Conservation (phyloP, 2,113 vertebrate species). For the Falcunculus frontatus region DNA sequence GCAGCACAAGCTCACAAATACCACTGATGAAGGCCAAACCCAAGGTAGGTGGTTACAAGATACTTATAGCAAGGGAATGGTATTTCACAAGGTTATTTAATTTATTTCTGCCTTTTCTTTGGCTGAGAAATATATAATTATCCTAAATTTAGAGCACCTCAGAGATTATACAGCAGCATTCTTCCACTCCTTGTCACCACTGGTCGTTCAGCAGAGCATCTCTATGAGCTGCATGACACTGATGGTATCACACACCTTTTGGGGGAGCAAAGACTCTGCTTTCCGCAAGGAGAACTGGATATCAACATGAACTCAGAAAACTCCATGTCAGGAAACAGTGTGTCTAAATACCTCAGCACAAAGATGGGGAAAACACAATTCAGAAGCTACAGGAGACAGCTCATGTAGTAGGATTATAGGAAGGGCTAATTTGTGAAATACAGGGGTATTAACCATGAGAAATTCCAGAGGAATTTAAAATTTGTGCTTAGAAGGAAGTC, state of each 20-base stretch:
- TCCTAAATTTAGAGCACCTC: background rate
- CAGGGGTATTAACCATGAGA: background rate
- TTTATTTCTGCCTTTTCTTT: background rate
- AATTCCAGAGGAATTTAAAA: background rate
- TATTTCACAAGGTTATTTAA: background rate
- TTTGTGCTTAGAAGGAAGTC: background rate
- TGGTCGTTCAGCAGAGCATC: background rate
- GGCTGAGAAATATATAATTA: background rate
- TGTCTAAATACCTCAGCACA: background rate
- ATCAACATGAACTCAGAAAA: background rate
- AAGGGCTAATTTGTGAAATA: background rate
- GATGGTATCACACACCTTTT: rapidly evolving
- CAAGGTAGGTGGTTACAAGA: background rate
- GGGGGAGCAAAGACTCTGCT: background rate
- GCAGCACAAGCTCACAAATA: background rate
- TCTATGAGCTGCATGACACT: background rate
- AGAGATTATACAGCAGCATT: background rate
- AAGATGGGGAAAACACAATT: background rate
- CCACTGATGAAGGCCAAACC: background rate
- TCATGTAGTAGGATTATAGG: background rate
- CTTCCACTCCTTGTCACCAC: background rate
- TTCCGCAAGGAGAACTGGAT: background rate
- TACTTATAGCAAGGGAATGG: background rate
- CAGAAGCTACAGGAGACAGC: background rate
- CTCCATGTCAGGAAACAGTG: background rate